Evolutionary conservation across 2,113 vertebrate genomes (phyloP), one percentile per base, ranked within the genome.

Genomic region (Megaleporinus macrocephalus): DNA sequence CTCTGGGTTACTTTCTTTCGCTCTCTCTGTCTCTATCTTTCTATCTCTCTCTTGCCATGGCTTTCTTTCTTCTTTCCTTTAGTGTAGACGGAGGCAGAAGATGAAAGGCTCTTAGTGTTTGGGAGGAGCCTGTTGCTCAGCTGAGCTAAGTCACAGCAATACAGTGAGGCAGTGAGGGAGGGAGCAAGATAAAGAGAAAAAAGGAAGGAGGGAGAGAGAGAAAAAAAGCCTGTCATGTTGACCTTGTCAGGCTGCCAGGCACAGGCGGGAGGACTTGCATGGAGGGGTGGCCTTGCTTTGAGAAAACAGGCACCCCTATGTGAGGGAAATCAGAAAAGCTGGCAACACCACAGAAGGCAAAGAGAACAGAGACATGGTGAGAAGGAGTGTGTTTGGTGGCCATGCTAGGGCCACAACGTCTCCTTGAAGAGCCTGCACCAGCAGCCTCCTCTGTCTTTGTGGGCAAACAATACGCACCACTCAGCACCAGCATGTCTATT

Each of bases 191-290:
- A 76, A 73, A 78, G 49, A 73, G 55, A 63, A 41, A 59, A 69
- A 84, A 36, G 1, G 79, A 51, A 76, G 85, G 84, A 73, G 75
- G 63, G 61, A 76, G 69, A 44, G 68, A 65, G 79, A 81, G 44
- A 3, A 57, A 78, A 53, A 76, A 79, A 88, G 83, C 76, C 83
- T 79, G 86, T 91, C 87, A 86, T 90, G 86, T 90, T 91, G 91
- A 90, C 90, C 87, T 91, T 92, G 92, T 91, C 86, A 87, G 81
- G 84, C 86, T 90, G 91, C 89, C 90, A 91, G 86, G 78, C 61
- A 41, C 61, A 36, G 41, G 78, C 53, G 81, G 71, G 14, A 30
- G 72, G 33, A 20, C 2, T 14, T 9, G 47, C 55, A 22, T 44
- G n/a, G 71, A 72, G 79, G 51, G 0, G 70, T 73, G 53, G 87